phyloP scores from a whole-genome alignment of 2,113 vertebrate species.

The Megatriorchis doriae region DNA sequence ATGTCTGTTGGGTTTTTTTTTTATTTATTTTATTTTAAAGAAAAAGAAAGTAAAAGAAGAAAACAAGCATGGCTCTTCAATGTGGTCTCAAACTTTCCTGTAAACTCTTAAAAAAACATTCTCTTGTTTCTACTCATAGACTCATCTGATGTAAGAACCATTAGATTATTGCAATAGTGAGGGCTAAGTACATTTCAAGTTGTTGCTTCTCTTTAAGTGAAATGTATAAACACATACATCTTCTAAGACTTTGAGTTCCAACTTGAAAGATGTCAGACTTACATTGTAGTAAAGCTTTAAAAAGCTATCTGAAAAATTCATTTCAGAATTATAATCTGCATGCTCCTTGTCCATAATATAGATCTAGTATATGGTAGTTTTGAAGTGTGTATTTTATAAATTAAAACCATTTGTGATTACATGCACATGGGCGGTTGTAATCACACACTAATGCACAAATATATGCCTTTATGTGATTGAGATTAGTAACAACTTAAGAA shows the following conservation, averaged over 20 bases:
- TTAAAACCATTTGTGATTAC: neutral
- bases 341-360: neutral
- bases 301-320: neutral
- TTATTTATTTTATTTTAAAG: neutral
- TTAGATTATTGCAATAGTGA: neutral
- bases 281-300: neutral
- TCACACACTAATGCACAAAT: neutral
- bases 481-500: neutral
- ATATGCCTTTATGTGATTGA: neutral
- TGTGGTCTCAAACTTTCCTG: neutral
- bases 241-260: neutral
- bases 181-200: neutral
- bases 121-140: neutral
- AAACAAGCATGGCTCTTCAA: neutral
- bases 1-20: neutral
- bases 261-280: neutral
- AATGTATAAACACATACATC: neutral
- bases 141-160: neutral
- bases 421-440: neutral
- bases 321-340: neutral
- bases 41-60: neutral
- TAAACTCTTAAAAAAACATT: neutral
- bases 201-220: neutral
- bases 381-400: neutral
- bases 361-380: neutral